Evolutionary conservation across 2,113 vertebrate species (phyloP).

Genomic region (Puntigrus tetrazona): DNA sequence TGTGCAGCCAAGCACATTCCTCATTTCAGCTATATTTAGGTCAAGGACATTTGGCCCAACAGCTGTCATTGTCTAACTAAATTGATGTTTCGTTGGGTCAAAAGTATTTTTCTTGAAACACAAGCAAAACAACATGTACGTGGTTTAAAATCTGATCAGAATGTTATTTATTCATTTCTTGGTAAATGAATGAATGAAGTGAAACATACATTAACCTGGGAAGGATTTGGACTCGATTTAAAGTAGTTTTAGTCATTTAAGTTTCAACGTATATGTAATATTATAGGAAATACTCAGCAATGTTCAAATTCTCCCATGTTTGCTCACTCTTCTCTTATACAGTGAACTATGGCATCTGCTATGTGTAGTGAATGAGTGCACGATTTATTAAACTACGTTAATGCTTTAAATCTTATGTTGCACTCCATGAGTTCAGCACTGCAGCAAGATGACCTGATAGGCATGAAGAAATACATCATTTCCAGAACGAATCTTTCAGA

Average conservation of each 20-base stretch:
- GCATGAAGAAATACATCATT: background rate
- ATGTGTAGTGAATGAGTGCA: background rate
- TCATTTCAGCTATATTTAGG: background rate
- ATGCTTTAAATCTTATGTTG: background rate
- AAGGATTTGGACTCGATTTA: background rate
- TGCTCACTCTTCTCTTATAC: background rate
- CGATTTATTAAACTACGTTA: background rate
- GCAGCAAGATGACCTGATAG: background rate
- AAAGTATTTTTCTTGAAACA: background rate
- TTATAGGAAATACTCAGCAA: background rate
- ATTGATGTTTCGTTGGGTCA: background rate
- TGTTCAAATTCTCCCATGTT: background rate
- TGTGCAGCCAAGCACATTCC: background rate
- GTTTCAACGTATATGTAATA: background rate
- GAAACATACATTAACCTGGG: background rate
- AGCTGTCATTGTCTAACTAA: background rate
- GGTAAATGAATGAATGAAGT: too few species aligned
- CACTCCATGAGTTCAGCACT: background rate
- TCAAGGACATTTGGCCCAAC: constrained; percentile 13
- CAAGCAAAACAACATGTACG: background rate
- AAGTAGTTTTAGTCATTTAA: background rate
- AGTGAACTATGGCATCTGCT: background rate
- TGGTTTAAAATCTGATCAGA: background rate
- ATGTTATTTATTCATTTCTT: background rate
- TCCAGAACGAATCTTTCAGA: background rate